Conservation (phyloP, 2,113 vertebrate species). For the Capricornis sumatraensis region DNA sequence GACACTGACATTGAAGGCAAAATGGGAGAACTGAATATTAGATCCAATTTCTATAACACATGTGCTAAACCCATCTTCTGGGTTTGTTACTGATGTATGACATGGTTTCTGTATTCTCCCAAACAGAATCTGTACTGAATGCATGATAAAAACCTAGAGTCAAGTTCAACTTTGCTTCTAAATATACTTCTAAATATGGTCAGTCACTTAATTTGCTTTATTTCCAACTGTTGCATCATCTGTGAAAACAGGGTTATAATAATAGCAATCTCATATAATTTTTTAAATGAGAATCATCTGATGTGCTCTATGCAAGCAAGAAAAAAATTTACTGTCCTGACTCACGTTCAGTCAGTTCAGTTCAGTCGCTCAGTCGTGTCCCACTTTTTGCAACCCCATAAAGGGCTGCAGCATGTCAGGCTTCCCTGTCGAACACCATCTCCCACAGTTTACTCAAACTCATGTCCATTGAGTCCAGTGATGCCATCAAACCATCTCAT, state of each 20-base stretch:
- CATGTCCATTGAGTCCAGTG: not conserved
- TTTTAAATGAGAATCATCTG: not conserved
- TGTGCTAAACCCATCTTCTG: accelerated
- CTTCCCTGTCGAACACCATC: not conserved
- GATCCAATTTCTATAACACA: not conserved
- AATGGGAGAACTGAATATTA: not conserved
- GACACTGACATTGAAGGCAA: not conserved
- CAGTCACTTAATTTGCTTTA: not conserved
- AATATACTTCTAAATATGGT: not conserved
- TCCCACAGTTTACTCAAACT: not conserved
- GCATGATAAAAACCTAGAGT: too few species aligned
- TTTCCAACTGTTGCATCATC: not conserved
- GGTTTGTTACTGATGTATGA: not conserved
- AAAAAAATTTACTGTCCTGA: not conserved
- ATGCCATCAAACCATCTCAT: not conserved
- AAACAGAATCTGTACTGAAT: not conserved
- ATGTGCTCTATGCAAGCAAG: not conserved
- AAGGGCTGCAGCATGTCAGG: not conserved
- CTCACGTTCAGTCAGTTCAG: not conserved
- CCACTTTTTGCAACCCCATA: accelerated
- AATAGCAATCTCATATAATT: not conserved
- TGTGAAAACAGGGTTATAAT: not conserved
- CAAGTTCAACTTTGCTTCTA: not conserved
- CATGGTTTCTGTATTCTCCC: not conserved
- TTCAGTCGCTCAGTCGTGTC: not conserved